A percentile compares a stretch with the other conserved stretches of the same genome.
These are phyloP conservation scores for Pheosia gnoma DNA, from an alignment of 2,888 invertebrate genomes.

Conservation along the genomic window DNA sequence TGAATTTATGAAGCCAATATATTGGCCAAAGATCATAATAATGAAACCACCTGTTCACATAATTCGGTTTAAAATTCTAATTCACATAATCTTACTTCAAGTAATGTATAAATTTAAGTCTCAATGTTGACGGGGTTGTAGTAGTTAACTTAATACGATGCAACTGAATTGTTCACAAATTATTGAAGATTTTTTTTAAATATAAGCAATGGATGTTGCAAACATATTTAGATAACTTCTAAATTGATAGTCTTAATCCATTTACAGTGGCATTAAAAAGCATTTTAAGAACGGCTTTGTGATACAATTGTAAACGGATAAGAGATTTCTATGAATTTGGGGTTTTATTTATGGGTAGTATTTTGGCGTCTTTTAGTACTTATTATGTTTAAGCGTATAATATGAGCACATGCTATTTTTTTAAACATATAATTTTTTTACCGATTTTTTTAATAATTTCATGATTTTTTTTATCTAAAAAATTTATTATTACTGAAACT, in stretches of 20 bases:
- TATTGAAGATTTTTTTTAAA: no score
- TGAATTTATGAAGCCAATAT: neutral
- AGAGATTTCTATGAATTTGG: no score
- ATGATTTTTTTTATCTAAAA: neutral
- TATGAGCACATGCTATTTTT: neutral
- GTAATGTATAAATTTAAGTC: conserved; percentile 7
- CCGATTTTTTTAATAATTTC: neutral
- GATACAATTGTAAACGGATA: no score
- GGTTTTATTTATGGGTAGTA: neutral
- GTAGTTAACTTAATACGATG: neutral
- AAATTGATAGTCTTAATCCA: no score
- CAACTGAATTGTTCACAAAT: neutral
- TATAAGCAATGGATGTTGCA: neutral
- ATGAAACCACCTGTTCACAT: conserved; percentile 13
- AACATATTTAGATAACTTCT: neutral
- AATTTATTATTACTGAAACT: neutral
- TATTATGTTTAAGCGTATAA: neutral
- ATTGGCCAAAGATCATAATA: neutral
- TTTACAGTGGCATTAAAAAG: no score
- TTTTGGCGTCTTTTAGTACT: neutral
- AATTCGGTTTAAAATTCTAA: conserved; percentile 32
- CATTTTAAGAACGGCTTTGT: no score
- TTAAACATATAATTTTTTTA: neutral
- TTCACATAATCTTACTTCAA: conserved; percentile 40
- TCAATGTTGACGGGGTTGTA: conserved; percentile 4